Percentiles rank a stretch among this genome's conserved stretches.
Evolutionary conservation across 2,113 vertebrate species (phyloP).

Genomic region (Colaptes auratus): DNA sequence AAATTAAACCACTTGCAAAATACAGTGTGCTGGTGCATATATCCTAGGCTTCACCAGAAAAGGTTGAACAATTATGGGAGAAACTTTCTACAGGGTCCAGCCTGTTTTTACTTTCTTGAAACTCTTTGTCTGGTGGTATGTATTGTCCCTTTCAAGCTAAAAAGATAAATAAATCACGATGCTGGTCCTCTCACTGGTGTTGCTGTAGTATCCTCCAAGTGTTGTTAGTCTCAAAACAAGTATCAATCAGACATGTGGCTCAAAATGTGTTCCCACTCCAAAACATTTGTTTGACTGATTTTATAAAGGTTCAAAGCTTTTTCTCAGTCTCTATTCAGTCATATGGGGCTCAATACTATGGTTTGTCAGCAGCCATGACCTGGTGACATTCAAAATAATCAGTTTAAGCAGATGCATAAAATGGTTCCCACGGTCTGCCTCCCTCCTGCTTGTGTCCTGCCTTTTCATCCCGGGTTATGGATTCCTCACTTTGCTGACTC

Average conservation of each 20-base stretch:
- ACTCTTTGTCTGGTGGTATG: not conserved
- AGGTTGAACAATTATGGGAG: not conserved
- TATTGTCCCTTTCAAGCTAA: not conserved
- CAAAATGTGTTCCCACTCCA: not conserved
- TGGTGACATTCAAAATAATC: not conserved
- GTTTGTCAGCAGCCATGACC: not conserved
- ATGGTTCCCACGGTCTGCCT: not conserved
- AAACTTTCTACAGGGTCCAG: not conserved
- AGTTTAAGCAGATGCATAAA: not conserved
- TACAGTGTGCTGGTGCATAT: accelerated
- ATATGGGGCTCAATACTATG: not conserved
- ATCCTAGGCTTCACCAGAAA: not conserved
- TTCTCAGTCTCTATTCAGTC: not conserved
- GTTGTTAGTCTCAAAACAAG: not conserved
- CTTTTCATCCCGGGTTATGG: not conserved
- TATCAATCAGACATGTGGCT: accelerated
- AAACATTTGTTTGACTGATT: not conserved
- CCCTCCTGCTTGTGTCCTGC: not conserved
- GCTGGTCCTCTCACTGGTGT: not conserved
- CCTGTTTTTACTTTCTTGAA: not conserved
- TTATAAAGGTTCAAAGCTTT: not conserved
- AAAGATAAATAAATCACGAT: not conserved
- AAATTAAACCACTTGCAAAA: not conserved
- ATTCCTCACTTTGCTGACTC: conserved; percentile 27
- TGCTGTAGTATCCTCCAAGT: not conserved